Conservation (phyloP, 1,140 invertebrate species). For the Diachasma alloeum region DNA sequence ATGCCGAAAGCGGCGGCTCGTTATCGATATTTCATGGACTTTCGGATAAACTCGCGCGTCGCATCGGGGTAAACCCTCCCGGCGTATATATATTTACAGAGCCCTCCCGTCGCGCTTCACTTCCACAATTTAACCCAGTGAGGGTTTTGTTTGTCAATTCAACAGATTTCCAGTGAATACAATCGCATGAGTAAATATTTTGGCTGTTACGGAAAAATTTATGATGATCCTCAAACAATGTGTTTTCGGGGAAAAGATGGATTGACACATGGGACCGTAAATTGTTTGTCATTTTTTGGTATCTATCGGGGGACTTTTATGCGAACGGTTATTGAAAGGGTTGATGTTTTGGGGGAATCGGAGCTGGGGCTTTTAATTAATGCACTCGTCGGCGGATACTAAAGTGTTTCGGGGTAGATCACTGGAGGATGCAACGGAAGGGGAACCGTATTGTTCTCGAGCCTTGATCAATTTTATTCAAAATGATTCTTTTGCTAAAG, state of each 20-base stretch:
- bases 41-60: constrained; percentile 13
- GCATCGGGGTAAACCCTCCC: background rate
- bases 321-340: background rate
- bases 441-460: too few relatives aligned
- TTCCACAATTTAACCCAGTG: background rate
- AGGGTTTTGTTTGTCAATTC: constrained; percentile 11
- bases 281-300: background rate
- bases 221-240: background rate
- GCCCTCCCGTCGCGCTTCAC: background rate
- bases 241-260: background rate
- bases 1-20: constrained; percentile 17
- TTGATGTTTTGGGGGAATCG: background rate
- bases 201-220: background rate
- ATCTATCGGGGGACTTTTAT: background rate
- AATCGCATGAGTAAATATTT: constrained; percentile 8
- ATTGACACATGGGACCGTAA: background rate
- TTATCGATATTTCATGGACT: constrained; percentile 31
- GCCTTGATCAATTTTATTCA: too few relatives aligned
- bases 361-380: too few relatives aligned
- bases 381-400: too few relatives aligned
- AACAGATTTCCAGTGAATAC: background rate
- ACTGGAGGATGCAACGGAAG: too few relatives aligned
- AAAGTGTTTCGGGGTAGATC: too few relatives aligned
- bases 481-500: too few relatives aligned
- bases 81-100: constrained; percentile 3